Evolutionary conservation across 2,888 invertebrate genomes (phyloP), one percentile per base, ranked within the genome.

Genomic region (Tiliacea aurago): DNA sequence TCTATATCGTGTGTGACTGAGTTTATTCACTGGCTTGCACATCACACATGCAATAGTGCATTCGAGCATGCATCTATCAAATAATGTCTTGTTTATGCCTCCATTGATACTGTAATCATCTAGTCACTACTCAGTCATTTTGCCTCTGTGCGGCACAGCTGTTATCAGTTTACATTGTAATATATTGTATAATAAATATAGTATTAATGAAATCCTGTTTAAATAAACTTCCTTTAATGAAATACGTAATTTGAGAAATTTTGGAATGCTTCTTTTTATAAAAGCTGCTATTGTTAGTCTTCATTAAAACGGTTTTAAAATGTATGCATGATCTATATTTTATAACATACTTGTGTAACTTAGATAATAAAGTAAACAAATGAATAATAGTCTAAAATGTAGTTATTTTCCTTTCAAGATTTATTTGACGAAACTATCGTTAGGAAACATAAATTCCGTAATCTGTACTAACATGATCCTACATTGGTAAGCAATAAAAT

Each of bases 321-420:
- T 18, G 1, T 43, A 11, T 33, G 18, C 15, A 11, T 43, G 18
- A n/a, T 43, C 5, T 33, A 6, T 28, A 23, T 20, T 33, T 65
- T 61, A 53, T 9, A 15, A 1, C 15, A 61, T 61, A 37, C 51
- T 1, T n/a, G n/a, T 51, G 1, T 18, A 18, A 47, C 56, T 66
- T 47, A 41, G 0, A 23, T 28, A 47, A 23, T 28, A 47, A 33
- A 64, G 61, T 81, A 69, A 81, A 71, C 68, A 81, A 68, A 77
- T 66, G 4, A 37, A 28, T 45, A 43, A 47, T 43, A 55, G 7
- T 45, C 3, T 15, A 37, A 41, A 51, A 45, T 63, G 0, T 49
- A 13, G 2, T 28, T 62, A 49, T 55, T 33, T 78, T 73, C 13
- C 13, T 47, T 53, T 33, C 9, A 55, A 3, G 3, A 68, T 55